Evolutionary conservation across 2,888 invertebrate species (phyloP), one percentile per base, ranked within the genome.

Genomic region (Acrocera orbiculus): DNA sequence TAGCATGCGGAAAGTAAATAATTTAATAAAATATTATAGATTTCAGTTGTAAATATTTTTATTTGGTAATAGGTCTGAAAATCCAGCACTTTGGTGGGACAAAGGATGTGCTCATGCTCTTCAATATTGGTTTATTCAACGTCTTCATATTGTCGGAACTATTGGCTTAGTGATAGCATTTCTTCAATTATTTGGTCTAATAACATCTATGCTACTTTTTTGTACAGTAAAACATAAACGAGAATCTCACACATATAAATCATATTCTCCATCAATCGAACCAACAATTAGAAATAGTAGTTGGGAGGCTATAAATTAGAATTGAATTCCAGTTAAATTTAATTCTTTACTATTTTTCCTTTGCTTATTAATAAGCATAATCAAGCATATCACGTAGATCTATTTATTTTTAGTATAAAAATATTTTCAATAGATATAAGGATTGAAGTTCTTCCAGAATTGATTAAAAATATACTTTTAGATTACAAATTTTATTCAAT

Each of bases 101-200:
- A 68, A 75, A 51, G 86, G 86, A 6, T 87, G 86, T 53, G 70
- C 75, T 32, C 67, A 69, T 32, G 75, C 76, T 40, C 69, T 86
- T 40, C 73, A 79, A 46, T 69, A 70, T 57, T 81, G 79, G 76
- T 69, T 85, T 38, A 66, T 76, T 20, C 74, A 76, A 42, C 70
- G 83, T 48, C 65, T 86, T 35, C 77, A 82, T 51, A 68, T 83
- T 28, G 69, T 85, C n/a, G 83, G 81, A 2, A 70, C 77, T 30
- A 68, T 81, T 13, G 80, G 78, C 5, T 63, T 86, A 38, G 67
- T 74, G 13, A 70, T 86, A 16, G 80, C 78, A 4, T 78, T 83
- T 46, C 61, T 78, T 29, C 80, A 80, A 67, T 77, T 80, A 25
- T 78, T 78, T 51, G 79, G 80, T 4, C 61, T 79, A 40, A 72